A percentile compares a stretch with the other conserved stretches of the same genome.
These are phyloP conservation scores for Leucophenga varia DNA, from an alignment of 1,140 invertebrate species.

Conservation along the genomic window DNA sequence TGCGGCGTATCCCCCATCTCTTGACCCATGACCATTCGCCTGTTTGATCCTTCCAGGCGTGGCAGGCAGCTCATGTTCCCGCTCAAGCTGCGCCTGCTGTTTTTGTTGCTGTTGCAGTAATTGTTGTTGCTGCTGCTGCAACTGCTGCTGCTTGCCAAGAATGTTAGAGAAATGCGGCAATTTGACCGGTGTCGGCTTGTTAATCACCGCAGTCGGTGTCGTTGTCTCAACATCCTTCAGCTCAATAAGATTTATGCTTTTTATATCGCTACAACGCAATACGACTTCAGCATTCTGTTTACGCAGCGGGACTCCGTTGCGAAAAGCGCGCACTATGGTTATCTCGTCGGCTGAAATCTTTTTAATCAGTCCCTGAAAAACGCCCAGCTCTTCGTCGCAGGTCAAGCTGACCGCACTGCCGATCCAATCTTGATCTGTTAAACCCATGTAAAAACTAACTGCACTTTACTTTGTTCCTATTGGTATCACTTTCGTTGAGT, in stretches of 20 bases:
- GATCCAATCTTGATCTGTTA: conserved; percentile 50
- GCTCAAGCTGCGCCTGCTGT: conserved; percentile 6
- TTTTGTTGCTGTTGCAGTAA: conserved; percentile 16
- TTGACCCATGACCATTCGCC: conserved; percentile 16
- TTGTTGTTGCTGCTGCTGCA: conserved; percentile 30
- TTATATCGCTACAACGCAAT: conserved; percentile 58
- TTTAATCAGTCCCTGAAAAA: conserved; percentile 74
- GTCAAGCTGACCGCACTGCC: conserved; percentile 53
- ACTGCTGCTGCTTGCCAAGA: conserved; percentile 35
- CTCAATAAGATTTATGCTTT: conserved; percentile 37
- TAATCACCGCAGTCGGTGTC: conserved; percentile 42
- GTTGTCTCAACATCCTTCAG: conserved; percentile 32
- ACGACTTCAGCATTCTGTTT: conserved; percentile 62
- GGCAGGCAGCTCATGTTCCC: conserved; percentile 19
- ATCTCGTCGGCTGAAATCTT: conserved; percentile 71
- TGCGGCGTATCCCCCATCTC: conserved; percentile 1
- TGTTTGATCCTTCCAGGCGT: conserved; percentile 23
- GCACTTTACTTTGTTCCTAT: conserved; percentile 13
- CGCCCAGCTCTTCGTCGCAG: conserved; percentile 46
- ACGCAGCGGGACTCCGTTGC: conserved; percentile 72
- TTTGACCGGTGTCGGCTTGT: conserved; percentile 52
- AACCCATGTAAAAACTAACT: conserved; percentile 41
- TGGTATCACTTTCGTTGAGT: conserved; percentile 1
- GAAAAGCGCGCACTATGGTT: conserved; percentile 74
- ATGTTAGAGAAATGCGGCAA: conserved; percentile 47